phyloP scores from a whole-genome alignment of 2,113 vertebrate genomes.

The Dasyurus viverrinus region DNA sequence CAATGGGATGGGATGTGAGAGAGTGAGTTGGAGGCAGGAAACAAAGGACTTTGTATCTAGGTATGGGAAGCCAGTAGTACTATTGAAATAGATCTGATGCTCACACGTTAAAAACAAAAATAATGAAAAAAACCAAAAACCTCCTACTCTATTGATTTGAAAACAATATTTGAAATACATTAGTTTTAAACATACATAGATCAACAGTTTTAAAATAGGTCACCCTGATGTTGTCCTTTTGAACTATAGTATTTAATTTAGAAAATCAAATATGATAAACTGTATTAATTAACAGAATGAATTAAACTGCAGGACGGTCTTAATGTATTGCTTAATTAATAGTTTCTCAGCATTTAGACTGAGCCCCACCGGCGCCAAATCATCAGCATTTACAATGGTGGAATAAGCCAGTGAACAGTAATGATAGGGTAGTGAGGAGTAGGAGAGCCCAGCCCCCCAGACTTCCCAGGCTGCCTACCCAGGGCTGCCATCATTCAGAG shows the following conservation, averaged over 20 bases:
- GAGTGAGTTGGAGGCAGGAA: background rate
- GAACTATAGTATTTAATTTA: constrained; percentile 1
- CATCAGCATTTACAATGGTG: background rate
- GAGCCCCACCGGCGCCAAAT: background rate
- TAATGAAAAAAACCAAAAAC: background rate
- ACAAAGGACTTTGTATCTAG: background rate
- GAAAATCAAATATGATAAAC: background rate
- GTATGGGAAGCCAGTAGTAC: background rate
- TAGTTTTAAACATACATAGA: too few relatives aligned
- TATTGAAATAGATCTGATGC: background rate
- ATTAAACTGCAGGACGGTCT: background rate
- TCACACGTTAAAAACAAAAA: background rate
- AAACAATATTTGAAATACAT: background rate
- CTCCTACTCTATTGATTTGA: background rate
- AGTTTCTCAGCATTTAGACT: background rate
- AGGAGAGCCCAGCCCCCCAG: background rate
- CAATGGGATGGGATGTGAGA: background rate
- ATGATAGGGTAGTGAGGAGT: background rate
- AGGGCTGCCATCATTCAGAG: background rate
- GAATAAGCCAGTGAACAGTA: background rate
- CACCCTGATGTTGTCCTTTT: background rate
- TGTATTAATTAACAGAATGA: constrained; percentile 11
- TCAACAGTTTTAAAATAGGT: background rate
- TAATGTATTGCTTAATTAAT: constrained; percentile 6
- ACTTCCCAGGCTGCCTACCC: background rate